These are phyloP conservation scores for Amorpha juglandis DNA, from an alignment of 2,888 invertebrate species.

Conservation along the genomic window DNA sequence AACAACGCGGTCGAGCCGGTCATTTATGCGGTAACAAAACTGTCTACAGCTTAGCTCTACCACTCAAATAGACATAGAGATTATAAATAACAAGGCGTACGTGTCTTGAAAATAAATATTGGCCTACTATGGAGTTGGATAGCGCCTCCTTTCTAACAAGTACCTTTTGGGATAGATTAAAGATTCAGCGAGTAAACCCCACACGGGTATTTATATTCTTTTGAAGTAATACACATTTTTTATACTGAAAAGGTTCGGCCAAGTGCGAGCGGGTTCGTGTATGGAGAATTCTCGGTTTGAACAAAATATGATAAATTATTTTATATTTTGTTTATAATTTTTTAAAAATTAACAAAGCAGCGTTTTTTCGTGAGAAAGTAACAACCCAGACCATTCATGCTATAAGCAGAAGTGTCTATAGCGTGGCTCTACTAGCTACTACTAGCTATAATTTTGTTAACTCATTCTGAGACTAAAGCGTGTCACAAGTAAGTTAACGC, in stretches of 20 bases:
- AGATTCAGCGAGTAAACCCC: slow-evolving; percentile 16
- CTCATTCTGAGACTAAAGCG: too few relatives aligned
- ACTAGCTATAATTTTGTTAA: too few relatives aligned
- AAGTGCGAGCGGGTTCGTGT: neutral
- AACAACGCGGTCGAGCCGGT: too few relatives aligned
- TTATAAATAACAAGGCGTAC: slow-evolving; percentile 10
- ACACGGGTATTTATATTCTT: slow-evolving; percentile 21
- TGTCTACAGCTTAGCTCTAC: neutral
- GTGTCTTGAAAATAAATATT: neutral
- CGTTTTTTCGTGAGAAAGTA: too few relatives aligned
- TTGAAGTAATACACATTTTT: slow-evolving; percentile 21
- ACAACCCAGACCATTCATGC: too few relatives aligned
- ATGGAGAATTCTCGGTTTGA: neutral
- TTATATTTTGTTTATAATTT: too few relatives aligned
- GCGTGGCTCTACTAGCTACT: too few relatives aligned
- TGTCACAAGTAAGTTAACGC: too few relatives aligned
- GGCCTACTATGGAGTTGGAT: neutral
- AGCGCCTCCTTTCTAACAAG: neutral
- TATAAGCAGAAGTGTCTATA: too few relatives aligned
- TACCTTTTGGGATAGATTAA: slow-evolving; percentile 19
- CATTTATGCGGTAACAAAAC: too few relatives aligned
- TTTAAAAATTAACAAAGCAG: too few relatives aligned
- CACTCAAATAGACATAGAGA: neutral
- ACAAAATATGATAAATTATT: neutral
- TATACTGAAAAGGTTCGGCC: neutral